Evolutionary conservation across 2,888 invertebrate species (phyloP), one percentile per base, ranked within the genome.

Genomic region (Hyles lineata): DNA sequence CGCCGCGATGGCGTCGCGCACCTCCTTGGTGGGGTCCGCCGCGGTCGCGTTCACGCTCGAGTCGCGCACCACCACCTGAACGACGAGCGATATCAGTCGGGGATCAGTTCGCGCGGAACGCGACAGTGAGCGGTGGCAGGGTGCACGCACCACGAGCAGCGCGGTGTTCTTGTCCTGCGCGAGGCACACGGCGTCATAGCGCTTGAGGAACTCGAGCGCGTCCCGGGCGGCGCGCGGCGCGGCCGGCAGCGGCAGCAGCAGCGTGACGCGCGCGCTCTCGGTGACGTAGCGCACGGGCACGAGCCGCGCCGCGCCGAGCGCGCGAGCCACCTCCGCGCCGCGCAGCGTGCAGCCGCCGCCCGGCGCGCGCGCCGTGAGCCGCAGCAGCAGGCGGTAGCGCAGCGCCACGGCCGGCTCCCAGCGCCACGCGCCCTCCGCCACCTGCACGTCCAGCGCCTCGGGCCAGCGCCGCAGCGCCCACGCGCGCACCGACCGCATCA

Each of bases 221-320:
- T 96, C 95, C 2, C 87, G 70, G 32, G 92, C 90, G 80, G 95
- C 95, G 7, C 50, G 76, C 29, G n/a, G 58, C 11, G 70, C 29
- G 35, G 73, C 73, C 60, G 82, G 81, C 5, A 97, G 95, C 0
- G 97, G 96, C 77, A 99, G 90, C 79, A 99, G 90, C 77, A 99
- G 94, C 74, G 96, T 96, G 6, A 99, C 96, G 78, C 98, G 95
- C 8, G 97, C 97, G 89, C 97, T 98, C 95, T 99, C 99, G 0
- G 99, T 99, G 1, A 99, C 99, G 92, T 99, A 99, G 0, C 99
- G 99, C 87, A 98, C 98, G 1, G 98, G 97, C 59, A 99, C 96
- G 74, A 99, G 96, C 87, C 99, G 98, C 11, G 98, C 97, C 74
- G 97, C 96, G 21, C 98, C 98, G 73, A 99, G 92, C 19, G 98